These are phyloP conservation scores for Aphis craccivora DNA, from an alignment of 1,140 invertebrate genomes.

Conservation along the genomic window DNA sequence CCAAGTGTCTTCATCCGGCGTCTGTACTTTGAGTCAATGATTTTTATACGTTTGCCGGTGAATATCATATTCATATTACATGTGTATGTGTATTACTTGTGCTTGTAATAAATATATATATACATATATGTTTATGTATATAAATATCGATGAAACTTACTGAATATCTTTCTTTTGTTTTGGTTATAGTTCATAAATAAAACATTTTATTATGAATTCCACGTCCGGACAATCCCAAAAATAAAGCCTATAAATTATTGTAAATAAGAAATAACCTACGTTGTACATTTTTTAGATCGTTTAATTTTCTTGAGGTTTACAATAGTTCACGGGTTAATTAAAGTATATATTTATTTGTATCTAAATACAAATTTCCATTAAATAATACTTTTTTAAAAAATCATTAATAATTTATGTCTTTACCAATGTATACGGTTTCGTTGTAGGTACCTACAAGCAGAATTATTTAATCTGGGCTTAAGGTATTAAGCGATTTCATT, in stretches of 20 bases:
- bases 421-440: not conserved
- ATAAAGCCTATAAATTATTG: not conserved
- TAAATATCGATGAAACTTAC: not conserved
- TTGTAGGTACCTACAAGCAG: not conserved
- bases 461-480: not conserved
- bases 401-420: not conserved
- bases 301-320: not conserved
- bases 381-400: not conserved
- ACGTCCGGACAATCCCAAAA: not conserved
- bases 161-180: slow-evolving; percentile 15
- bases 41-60: not conserved
- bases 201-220: not conserved
- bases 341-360: not conserved
- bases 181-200: slow-evolving; percentile 12
- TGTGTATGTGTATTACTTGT: not conserved
- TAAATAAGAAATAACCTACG: not conserved
- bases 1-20: slow-evolving; percentile 25
- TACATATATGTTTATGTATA: not conserved
- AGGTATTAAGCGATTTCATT: not conserved
- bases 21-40: slow-evolving; percentile 28
- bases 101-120: not conserved
- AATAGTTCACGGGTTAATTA: not conserved
- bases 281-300: not conserved
- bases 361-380: not conserved
- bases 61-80: not conserved